Conservation (phyloP, 2,797 vertebrate genomes). For the Channallabes apus region DNA sequence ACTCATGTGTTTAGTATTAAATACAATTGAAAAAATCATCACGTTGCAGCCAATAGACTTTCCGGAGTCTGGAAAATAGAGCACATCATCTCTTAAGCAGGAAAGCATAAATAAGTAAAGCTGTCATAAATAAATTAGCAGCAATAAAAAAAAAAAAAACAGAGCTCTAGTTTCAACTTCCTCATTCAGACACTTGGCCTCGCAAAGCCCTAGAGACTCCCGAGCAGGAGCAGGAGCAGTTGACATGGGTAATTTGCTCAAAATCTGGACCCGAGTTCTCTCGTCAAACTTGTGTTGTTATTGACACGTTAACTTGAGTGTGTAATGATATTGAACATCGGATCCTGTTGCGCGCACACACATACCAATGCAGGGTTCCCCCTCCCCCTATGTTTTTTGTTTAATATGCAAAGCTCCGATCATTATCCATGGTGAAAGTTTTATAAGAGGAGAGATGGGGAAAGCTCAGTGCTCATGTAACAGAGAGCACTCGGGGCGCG, state of each 20-base stretch:
- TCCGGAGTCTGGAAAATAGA: background rate
- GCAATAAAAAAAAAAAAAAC: slow-evolving; percentile 30
- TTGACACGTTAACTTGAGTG: background rate
- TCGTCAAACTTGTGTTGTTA: background rate
- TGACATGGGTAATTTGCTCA: background rate
- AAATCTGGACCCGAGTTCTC: background rate
- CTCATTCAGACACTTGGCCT: background rate
- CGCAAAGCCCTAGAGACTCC: background rate
- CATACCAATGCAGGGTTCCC: background rate
- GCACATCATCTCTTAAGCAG: background rate
- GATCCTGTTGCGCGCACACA: background rate
- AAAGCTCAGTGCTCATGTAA: slow-evolving; percentile 47
- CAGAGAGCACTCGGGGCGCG: slow-evolving; percentile 10
- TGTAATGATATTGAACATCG: background rate
- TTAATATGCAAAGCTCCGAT: slow-evolving; percentile 32
- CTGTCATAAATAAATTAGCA: slow-evolving; percentile 25
- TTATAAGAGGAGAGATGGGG: slow-evolving; percentile 37
- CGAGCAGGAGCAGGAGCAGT: background rate
- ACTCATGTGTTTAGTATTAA: background rate
- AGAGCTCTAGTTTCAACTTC: background rate
- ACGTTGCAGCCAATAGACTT: background rate
- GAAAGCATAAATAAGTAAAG: slow-evolving; percentile 12
- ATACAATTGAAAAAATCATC: background rate
- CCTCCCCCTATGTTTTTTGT: background rate
- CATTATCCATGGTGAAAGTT: slow-evolving; percentile 44